phyloP scores from a whole-genome alignment of 2,113 vertebrate species.

The Puma concolor region DNA sequence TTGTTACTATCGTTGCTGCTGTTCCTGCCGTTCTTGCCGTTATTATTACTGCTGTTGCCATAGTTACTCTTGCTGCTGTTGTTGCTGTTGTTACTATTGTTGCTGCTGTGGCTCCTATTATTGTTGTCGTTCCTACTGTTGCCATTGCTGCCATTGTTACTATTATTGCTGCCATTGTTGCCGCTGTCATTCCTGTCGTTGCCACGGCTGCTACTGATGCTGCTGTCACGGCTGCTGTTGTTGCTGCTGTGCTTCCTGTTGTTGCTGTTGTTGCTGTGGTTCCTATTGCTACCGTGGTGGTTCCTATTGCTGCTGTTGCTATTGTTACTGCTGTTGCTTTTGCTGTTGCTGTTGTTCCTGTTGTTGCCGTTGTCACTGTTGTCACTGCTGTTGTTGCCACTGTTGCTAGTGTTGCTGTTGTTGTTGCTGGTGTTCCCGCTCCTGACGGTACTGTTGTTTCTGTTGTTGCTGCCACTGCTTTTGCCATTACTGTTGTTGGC shows the following conservation, averaged over 20 bases:
- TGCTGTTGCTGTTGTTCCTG: accelerated
- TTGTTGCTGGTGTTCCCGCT: neutral
- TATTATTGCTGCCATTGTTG: accelerated
- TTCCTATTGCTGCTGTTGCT: accelerated
- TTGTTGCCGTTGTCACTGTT: accelerated
- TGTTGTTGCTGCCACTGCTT: neutral
- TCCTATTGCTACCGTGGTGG: accelerated
- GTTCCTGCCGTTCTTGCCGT: accelerated
- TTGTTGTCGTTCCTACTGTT: neutral
- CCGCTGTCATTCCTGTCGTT: accelerated
- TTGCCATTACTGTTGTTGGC: neutral
- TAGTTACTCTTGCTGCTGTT: neutral
- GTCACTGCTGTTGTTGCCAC: neutral
- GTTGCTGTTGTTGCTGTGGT: accelerated
- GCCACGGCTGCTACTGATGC: accelerated
- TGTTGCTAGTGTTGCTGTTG: accelerated
- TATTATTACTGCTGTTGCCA: accelerated
- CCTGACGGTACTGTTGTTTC: accelerated
- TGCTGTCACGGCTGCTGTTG: accelerated
- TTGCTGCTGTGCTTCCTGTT: accelerated
- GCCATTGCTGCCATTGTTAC: neutral
- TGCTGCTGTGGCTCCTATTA: neutral
- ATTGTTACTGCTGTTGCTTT: accelerated
- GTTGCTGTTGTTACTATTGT: neutral
- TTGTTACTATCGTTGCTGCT: accelerated